Evolutionary conservation across 2,113 vertebrate genomes (phyloP), one percentile per base, ranked within the genome.

Genomic region (Isichthys henryi): DNA sequence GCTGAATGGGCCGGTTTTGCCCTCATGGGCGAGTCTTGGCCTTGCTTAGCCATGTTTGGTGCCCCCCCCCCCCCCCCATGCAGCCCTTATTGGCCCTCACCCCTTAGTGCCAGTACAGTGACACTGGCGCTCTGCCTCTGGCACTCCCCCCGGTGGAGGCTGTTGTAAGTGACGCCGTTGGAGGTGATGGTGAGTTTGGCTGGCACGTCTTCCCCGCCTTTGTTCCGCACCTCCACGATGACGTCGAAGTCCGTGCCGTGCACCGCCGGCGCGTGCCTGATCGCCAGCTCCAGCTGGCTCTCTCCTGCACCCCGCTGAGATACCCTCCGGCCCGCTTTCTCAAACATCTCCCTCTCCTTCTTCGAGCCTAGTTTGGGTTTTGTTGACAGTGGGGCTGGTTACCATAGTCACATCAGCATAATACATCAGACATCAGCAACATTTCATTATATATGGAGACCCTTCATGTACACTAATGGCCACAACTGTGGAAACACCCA

Each of bases 241-340:
- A 96, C 93, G 58, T 96, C 96, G 50, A 96, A 97, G 92, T 97
- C 95, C 0, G 95, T 96, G 62, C 96, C 96, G 80, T 95, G 95
- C 5, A 96, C 80, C 48, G 96, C 93, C 17, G 92, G 91, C 3
- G 91, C 91, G 9, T 95, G 94, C 87, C 93, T 95, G 91, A 97
- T 93, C 15, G 90, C 90, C 92, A 96, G 92, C 91, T 95, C 88
- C 86, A 96, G 92, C 48, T 91, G 83, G 80, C 39, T 70, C 66
- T 90, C 88, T 53, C 80, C 77, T 19, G 70, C 50, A 21, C 86
- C 80, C 62, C 46, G 35, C 13, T 89, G 90, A 15, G n/a, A 48
- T 43, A 93, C 52, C 27, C 84, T 87, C 4, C 91, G 94, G n/a
- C 95, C 95, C 0, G 94, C 96, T 87, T 94, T 96, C 88, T 90